Conservation (phyloP, 1,140 invertebrate species). For the Helicorthomorpha holstii region DNA sequence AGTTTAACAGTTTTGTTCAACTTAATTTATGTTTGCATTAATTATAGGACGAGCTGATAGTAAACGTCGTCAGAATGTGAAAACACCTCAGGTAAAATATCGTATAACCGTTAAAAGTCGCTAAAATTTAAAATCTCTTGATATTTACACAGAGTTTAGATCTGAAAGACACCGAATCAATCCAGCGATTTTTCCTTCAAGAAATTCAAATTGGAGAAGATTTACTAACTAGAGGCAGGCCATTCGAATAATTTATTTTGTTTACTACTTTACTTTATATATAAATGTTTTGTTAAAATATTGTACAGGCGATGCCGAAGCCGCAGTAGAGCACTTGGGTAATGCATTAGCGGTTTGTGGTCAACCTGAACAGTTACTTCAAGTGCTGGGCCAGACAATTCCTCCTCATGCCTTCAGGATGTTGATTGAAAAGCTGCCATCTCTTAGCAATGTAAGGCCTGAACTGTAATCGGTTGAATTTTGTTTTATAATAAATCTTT, state of each 20-base stretch:
- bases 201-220: slow-evolving; percentile 79
- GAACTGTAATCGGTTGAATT: not conserved
- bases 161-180: slow-evolving; percentile 73
- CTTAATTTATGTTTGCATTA: not conserved
- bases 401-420: slow-evolving; percentile 79
- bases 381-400: slow-evolving; percentile 82
- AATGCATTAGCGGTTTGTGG: slow-evolving; percentile 92
- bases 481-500: not conserved
- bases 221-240: slow-evolving; percentile 54
- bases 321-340: slow-evolving; percentile 80
- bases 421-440: slow-evolving; percentile 62
- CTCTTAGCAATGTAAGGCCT: slow-evolving; percentile 32
- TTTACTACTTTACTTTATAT: too few relatives aligned
- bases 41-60: not conserved
- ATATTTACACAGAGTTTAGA: slow-evolving; percentile 39
- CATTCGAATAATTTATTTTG: too few relatives aligned
- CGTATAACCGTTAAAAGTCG: too few relatives aligned
- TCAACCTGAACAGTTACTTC: slow-evolving; percentile 80
- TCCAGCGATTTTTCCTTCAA: slow-evolving; percentile 79
- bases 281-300: too few relatives aligned
- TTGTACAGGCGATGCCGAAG: slow-evolving; percentile 56
- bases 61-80: slow-evolving; percentile 19
- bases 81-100: too few relatives aligned
- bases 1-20: not conserved
- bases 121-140: slow-evolving; percentile 27